Percentiles rank a stretch among this genome's conserved stretches.
Conservation (phyloP, 2,797 vertebrate species). For the Chelidonichthys spinosus region DNA sequence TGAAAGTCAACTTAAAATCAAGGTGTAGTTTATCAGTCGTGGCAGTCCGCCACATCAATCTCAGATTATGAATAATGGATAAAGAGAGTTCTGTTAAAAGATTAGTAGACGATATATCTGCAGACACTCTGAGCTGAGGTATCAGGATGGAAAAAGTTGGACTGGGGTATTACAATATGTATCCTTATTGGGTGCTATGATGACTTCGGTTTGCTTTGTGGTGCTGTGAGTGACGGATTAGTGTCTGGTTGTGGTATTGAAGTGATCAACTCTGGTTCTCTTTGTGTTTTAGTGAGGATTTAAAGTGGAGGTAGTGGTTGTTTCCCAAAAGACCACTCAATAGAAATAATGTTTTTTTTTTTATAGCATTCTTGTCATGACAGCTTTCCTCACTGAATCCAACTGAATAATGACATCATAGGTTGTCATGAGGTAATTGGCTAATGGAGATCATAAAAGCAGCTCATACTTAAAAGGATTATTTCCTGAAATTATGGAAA, state of each 20-base stretch:
- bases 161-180: neutral
- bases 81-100: too few relatives aligned
- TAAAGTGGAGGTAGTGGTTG: neutral
- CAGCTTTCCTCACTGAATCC: neutral
- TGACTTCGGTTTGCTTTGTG: constrained; percentile 51
- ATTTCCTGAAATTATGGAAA: neutral
- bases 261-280: constrained; percentile 30
- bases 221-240: constrained; percentile 44
- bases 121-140: too few relatives aligned
- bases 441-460: neutral
- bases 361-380: neutral
- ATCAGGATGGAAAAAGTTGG: too few relatives aligned
- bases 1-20: neutral
- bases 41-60: too few relatives aligned
- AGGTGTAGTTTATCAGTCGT: too few relatives aligned
- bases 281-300: constrained; percentile 14
- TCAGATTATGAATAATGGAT: too few relatives aligned
- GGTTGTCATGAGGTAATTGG: neutral
- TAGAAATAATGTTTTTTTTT: neutral
- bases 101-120: too few relatives aligned
- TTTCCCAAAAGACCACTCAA: constrained; percentile 5
- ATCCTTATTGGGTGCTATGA: neutral
- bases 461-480: constrained; percentile 13
- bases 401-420: neutral
- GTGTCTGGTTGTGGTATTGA: constrained; percentile 26